A percentile compares a stretch with the other conserved stretches of the same genome.
phyloP scores from a whole-genome alignment of 2,113 vertebrate genomes.

The Barnardius zonarius region DNA sequence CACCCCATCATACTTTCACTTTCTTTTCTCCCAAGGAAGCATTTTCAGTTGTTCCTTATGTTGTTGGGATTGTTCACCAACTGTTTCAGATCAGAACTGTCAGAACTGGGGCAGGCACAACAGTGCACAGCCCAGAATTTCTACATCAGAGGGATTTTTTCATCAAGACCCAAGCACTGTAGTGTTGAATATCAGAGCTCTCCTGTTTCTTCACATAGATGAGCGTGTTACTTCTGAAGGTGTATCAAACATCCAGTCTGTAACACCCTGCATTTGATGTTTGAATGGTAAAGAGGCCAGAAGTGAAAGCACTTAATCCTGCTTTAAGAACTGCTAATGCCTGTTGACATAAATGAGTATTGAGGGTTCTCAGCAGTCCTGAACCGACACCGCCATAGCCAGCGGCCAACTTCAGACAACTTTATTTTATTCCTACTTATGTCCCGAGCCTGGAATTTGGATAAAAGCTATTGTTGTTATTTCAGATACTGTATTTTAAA shows the following conservation, averaged over 20 bases:
- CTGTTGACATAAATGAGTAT: not conserved
- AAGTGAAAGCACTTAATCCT: not conserved
- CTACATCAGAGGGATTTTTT: not conserved
- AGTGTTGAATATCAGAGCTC: not conserved
- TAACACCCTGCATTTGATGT: not conserved
- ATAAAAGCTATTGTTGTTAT: not conserved
- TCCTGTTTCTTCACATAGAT: not conserved
- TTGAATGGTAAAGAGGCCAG: not conserved
- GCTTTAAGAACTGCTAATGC: not conserved
- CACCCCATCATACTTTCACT: not conserved
- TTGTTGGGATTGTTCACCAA: not conserved
- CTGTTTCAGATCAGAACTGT: not conserved
- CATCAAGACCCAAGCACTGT: fast-evolving
- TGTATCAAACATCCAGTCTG: not conserved
- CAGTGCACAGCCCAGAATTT: not conserved
- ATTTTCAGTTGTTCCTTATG: not conserved
- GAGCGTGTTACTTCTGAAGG: not conserved
- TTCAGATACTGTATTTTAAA: not conserved
- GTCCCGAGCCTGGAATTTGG: not conserved
- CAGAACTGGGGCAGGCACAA: not conserved
- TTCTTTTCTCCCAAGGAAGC: not conserved
- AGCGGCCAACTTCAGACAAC: not conserved
- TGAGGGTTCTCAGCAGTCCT: not conserved
- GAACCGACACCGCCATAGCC: not conserved
- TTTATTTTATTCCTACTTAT: not conserved